These are phyloP conservation scores for Gambelia wislizenii DNA, from an alignment of 2,797 vertebrate genomes.

Conservation along the genomic window DNA sequence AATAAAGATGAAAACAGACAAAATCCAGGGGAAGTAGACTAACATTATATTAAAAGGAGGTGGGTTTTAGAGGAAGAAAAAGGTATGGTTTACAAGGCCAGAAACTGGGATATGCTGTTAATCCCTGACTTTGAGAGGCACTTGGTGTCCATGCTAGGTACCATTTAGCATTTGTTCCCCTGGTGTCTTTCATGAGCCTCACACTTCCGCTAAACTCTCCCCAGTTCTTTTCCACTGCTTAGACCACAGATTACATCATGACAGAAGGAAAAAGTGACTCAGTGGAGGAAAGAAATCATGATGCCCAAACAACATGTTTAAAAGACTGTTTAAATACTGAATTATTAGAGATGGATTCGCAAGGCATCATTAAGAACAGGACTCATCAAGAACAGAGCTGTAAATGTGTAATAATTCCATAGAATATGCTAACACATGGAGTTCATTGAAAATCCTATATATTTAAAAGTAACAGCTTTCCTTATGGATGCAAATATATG, in stretches of 20 bases:
- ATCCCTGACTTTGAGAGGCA: conserved; percentile 2
- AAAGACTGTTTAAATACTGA: conserved; percentile 8
- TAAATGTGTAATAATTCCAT: neutral
- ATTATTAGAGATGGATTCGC: conserved; percentile 5
- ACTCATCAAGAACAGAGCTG: neutral
- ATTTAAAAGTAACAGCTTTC: neutral
- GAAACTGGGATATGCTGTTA: neutral
- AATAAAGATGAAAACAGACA: neutral
- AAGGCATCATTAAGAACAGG: neutral
- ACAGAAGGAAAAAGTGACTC: conserved; percentile 30
- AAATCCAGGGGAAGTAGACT: neutral
- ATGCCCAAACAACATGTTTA: conserved; percentile 3
- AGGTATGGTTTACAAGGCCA: neutral
- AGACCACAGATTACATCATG: conserved; percentile 35
- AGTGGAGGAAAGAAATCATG: conserved; percentile 19
- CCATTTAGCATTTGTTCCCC: neutral
- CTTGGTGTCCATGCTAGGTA: neutral
- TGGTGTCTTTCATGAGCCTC: conserved; percentile 3
- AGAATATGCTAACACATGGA: neutral
- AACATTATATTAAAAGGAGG: neutral
- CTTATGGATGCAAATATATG: neutral
- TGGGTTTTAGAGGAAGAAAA: neutral
- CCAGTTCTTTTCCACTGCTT: neutral
- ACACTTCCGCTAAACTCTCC: conserved; percentile 15
- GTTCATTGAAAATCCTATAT: neutral